Conservation (phyloP, 2,797 vertebrate genomes). For the Anguilla anguilla region DNA sequence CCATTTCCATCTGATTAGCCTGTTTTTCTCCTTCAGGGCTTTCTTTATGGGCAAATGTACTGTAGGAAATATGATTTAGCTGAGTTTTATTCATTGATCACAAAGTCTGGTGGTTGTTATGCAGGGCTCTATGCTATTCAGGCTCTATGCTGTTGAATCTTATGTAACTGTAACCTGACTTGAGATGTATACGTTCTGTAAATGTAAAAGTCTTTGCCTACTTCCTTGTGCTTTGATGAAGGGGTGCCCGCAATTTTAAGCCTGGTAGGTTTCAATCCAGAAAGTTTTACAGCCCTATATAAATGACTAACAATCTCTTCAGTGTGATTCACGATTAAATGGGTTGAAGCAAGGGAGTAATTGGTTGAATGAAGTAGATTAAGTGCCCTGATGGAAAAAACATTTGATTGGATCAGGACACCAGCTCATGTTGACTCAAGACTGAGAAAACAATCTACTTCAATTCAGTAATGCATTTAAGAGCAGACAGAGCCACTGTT, state of each 20-base stretch:
- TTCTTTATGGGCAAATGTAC: background rate
- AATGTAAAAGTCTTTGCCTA: background rate
- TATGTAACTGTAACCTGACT: background rate
- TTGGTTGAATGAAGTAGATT: conserved; percentile 1
- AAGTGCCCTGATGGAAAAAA: background rate
- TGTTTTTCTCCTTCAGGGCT: background rate
- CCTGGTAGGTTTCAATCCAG: background rate
- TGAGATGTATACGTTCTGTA: background rate
- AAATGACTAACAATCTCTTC: background rate
- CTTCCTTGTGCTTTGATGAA: background rate
- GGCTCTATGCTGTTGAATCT: background rate
- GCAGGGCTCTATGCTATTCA: background rate
- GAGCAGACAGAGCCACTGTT: background rate
- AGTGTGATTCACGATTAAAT: conserved; percentile 1
- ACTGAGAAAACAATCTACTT: background rate
- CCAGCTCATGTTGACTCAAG: background rate
- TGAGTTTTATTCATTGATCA: background rate
- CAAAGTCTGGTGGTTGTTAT: background rate
- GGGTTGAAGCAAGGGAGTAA: background rate
- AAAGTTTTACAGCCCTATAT: conserved; percentile 7
- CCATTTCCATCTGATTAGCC: background rate
- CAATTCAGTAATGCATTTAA: background rate
- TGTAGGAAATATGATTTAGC: background rate
- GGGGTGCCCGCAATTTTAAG: background rate
- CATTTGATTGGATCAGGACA: conserved; percentile 6